Conservation (phyloP, 2,113 vertebrate species). For the Anoplopoma fimbria region DNA sequence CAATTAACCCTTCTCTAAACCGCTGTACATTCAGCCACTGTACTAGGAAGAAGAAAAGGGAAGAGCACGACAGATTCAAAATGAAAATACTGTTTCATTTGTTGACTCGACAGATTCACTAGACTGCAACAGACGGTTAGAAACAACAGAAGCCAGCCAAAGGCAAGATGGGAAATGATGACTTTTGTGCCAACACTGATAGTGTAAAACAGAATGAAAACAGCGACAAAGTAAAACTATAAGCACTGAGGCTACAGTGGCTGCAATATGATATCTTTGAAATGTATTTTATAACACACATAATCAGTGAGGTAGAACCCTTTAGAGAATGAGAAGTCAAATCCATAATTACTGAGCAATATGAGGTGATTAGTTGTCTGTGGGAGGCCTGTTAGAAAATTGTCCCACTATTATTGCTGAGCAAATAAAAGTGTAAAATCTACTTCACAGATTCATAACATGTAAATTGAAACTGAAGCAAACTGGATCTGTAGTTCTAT, state of each 20-base stretch:
- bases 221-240: not conserved
- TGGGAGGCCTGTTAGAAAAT: slow-evolving; percentile 19
- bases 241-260: slow-evolving; percentile 9
- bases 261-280: slow-evolving; percentile 15
- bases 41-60: not conserved
- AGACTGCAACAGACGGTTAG: slow-evolving; percentile 5
- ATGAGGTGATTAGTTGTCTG: slow-evolving; percentile 32
- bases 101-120: slow-evolving; percentile 3
- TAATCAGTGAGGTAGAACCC: not conserved
- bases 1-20: slow-evolving; percentile 64
- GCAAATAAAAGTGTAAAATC: slow-evolving; percentile 23
- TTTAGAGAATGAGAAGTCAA: slow-evolving; percentile 5
- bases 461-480: not conserved
- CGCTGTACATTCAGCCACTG: not conserved
- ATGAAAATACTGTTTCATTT: not conserved
- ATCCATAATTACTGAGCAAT: slow-evolving; percentile 11
- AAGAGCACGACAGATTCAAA: not conserved
- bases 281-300: slow-evolving; percentile 27
- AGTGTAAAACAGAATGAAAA: slow-evolving; percentile 5
- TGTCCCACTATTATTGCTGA: not conserved
- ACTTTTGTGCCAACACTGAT: not conserved
- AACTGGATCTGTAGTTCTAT: not conserved
- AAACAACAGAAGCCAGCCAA: slow-evolving; percentile 1
- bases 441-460: not conserved
- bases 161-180: slow-evolving; percentile 8